Conservation (phyloP, 1,140 invertebrate genomes). For the Zaprionus gabonicus region DNA sequence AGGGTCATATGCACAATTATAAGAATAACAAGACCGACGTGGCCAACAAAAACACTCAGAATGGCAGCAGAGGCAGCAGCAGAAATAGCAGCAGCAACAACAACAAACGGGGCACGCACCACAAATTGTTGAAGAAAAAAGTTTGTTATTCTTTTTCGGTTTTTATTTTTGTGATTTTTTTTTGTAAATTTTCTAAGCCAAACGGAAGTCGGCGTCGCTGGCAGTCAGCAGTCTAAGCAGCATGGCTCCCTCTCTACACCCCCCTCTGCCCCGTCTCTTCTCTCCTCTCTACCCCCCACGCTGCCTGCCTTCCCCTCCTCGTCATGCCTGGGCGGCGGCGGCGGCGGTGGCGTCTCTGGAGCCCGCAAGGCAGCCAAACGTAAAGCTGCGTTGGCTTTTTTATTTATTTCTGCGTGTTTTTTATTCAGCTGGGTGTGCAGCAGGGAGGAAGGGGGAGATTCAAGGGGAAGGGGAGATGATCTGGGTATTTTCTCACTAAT, state of each 20-base stretch:
- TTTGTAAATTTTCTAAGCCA: constrained; percentile 52
- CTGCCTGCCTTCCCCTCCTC: constrained; percentile 7
- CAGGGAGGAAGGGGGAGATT: not conserved
- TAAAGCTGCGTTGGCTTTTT: constrained; percentile 58
- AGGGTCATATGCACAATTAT: constrained; percentile 81
- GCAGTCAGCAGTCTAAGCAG: constrained; percentile 6
- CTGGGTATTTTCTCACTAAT: constrained; percentile 7
- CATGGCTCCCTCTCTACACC: not conserved
- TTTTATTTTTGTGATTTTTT: constrained; percentile 22
- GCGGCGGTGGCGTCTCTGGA: constrained; percentile 45
- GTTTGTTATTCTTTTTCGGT: not conserved
- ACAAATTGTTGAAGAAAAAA: constrained; percentile 15
- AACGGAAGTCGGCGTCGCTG: constrained; percentile 49
- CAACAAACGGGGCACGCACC: constrained; percentile 15
- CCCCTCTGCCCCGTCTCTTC: not conserved
- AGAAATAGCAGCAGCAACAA: constrained; percentile 6
- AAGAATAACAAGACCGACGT: constrained; percentile 61
- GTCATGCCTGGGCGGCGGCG: constrained; percentile 65
- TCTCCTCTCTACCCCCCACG: no score
- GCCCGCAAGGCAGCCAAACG: constrained; percentile 51
- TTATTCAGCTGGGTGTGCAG: constrained; percentile 12
- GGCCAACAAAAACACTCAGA: constrained; percentile 18
- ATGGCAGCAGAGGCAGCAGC: constrained; percentile 8
- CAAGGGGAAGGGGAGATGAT: not conserved
- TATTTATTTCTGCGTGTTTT: constrained; percentile 32